Conservation (phyloP, 2,113 vertebrate species). For the Crotalus viridis region DNA sequence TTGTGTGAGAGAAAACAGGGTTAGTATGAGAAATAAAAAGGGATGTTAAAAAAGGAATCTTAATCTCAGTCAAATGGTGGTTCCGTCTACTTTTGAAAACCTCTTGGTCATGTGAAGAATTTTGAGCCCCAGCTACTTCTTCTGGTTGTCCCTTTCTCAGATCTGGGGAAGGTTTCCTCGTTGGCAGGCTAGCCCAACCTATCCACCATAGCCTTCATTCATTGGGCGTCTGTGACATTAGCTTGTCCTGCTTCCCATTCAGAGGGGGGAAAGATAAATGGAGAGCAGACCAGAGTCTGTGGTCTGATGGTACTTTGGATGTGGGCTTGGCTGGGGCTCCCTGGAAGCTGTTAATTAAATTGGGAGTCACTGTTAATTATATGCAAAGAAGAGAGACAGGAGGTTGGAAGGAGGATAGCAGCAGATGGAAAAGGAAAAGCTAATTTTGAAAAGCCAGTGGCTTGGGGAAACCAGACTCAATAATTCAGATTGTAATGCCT, state of each 20-base stretch:
- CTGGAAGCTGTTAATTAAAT: constrained; percentile 10
- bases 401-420: not conserved
- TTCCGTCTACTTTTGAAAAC: too few relatives aligned
- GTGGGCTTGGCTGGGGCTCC: not conserved
- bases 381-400: not conserved
- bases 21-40: too few relatives aligned
- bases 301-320: not conserved
- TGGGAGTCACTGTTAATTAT: constrained; percentile 10
- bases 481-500: not conserved
- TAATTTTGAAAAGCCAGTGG: not conserved
- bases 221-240: not conserved
- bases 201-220: not conserved
- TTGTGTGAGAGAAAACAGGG: too few relatives aligned
- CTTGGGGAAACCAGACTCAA: not conserved
- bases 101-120: not conserved
- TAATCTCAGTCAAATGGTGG: too few relatives aligned
- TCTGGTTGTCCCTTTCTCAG: not conserved
- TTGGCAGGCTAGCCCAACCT: not conserved
- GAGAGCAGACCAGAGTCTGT: not conserved
- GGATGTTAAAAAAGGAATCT: too few relatives aligned
- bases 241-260: not conserved
- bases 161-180: not conserved
- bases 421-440: not conserved
- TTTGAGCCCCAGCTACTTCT: not conserved
- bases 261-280: not conserved